Evolutionary conservation across 2,113 vertebrate species (phyloP).

Genomic region (Tachysurus vachellii): DNA sequence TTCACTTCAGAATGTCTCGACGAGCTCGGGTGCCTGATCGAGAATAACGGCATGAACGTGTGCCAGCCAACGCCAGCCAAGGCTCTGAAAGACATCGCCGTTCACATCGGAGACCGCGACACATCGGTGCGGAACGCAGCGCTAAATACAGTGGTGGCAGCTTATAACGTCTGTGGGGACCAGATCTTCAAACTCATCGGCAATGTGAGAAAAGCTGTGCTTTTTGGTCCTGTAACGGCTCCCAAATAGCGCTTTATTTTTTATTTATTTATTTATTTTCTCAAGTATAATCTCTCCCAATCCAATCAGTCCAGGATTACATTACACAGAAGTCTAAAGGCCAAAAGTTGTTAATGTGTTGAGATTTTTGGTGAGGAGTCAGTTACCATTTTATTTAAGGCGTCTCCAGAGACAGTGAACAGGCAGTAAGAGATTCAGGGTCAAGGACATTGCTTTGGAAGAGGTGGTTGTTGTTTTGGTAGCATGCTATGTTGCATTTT

Average conservation of each 20-base stretch:
- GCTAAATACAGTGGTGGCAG: constrained; percentile 92
- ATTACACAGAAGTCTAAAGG: background rate
- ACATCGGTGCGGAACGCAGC: constrained; percentile 95
- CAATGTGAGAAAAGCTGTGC: constrained; percentile 78
- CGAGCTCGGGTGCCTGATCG: constrained; percentile 92
- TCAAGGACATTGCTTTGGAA: too few species aligned
- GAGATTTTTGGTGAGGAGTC: too few species aligned
- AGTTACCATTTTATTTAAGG: too few species aligned
- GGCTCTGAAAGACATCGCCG: constrained; percentile 92
- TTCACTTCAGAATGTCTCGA: constrained; percentile 89
- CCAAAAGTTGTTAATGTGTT: too few species aligned
- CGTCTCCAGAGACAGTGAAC: too few species aligned
- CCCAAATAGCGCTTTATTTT: background rate
- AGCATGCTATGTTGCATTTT: background rate
- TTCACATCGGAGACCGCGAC: constrained; percentile 94
- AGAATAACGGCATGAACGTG: constrained; percentile 94
- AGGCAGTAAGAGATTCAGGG: too few species aligned
- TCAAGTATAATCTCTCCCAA: too few species aligned
- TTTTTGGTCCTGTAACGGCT: background rate
- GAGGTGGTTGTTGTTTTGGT: background rate
- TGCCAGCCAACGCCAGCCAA: constrained; percentile 95
- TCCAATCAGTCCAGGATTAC: background rate
- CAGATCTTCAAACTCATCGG: constrained; percentile 98
- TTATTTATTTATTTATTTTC: too few species aligned
- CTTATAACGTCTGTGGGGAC: constrained; percentile 93